A percentile compares a stretch with the other conserved stretches of the same genome.
phyloP scores from a whole-genome alignment of 2,113 vertebrate species.

The Ageneiosus marmoratus region DNA sequence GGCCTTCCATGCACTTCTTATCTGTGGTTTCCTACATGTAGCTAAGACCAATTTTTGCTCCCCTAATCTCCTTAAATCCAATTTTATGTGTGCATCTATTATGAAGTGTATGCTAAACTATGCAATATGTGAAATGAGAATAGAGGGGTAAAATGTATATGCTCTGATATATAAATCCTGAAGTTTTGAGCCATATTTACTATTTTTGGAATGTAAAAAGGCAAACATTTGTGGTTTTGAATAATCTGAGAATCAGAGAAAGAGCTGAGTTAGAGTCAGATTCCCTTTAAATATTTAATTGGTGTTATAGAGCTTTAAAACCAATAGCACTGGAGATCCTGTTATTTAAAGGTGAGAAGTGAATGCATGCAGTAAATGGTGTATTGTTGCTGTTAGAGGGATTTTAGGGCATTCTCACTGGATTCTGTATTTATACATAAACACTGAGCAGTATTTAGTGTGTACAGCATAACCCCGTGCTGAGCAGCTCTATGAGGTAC shows the following conservation, averaged over 20 bases:
- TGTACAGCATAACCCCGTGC: slow-evolving; percentile 56
- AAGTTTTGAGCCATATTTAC: slow-evolving; percentile 36
- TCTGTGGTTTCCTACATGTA: slow-evolving; percentile 33
- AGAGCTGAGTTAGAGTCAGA: slow-evolving; percentile 4
- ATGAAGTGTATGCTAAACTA: slow-evolving; percentile 12
- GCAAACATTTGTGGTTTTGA: neutral
- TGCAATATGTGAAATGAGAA: slow-evolving; percentile 34
- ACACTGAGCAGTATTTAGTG: slow-evolving; percentile 75
- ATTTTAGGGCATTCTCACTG: slow-evolving; percentile 36
- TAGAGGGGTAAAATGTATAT: neutral
- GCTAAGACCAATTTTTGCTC: neutral
- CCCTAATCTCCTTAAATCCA: neutral
- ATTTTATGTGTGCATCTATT: neutral
- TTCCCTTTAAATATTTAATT: slow-evolving; percentile 1
- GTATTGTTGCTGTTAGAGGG: slow-evolving; percentile 47
- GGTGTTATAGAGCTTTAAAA: slow-evolving; percentile 48
- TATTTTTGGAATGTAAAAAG: slow-evolving; percentile 12
- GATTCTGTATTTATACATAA: slow-evolving; percentile 68
- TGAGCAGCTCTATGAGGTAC: slow-evolving; percentile 50
- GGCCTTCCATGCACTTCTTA: slow-evolving; percentile 35
- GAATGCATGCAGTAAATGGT: slow-evolving; percentile 48
- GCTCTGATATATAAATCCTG: neutral
- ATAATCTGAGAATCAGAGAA: slow-evolving; percentile 14
- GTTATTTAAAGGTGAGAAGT: slow-evolving; percentile 55
- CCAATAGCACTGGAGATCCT: slow-evolving; percentile 69